Base-by-base conservation (phyloP, 2,797 vertebrate genomes). In the Diplodus puntazzo region DNA sequence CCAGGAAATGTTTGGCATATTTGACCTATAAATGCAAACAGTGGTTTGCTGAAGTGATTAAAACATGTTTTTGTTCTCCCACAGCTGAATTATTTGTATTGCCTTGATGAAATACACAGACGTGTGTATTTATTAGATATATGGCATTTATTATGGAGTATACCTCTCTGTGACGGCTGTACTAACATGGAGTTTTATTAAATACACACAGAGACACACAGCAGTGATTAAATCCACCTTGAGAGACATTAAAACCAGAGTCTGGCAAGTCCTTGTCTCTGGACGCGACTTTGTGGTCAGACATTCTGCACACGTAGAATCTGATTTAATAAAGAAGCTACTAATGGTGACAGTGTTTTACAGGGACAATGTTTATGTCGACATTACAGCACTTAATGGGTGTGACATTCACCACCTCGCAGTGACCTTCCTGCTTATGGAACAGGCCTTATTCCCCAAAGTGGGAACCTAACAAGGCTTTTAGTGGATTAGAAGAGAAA, bases 241-340 rank as follows among this genome's bases (percentile, higher is more conserved):
- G 80, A 82, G 60, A 66, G 43, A 67, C 75, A 76, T 70, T 76
- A 75, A 73, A 54, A 3, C 65, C 27, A 14, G 57, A 74, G 58
- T 63, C 30, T 85, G 81, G 63, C 66, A 73, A 58, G 25, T 52
- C 67, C 43, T 12, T 30, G 70, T 48, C 53, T 70, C 74, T 82
- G 67, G 61, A 63, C 11, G 5, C 5, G n/a, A 75, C 70, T 77
- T 30, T 59, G 62, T 18, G 6, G 52, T 76, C 77, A 70, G 52
- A 71, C 71, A 77, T 74, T 77, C 80, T 71, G 73, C 65, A 73
- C 79, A 80, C 63, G 71, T 61, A 70, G 57, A 2, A 42, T 79
- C 46, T 83, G 65, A 92, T 91, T 90, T 82, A 90, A 93, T 92
- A 88, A 91, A 80, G 75, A 43, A 52, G 53, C 80, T 48, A 39